Evolutionary conservation across 2,797 vertebrate species (phyloP).

Genomic region (Pantherophis alleghaniensis): DNA sequence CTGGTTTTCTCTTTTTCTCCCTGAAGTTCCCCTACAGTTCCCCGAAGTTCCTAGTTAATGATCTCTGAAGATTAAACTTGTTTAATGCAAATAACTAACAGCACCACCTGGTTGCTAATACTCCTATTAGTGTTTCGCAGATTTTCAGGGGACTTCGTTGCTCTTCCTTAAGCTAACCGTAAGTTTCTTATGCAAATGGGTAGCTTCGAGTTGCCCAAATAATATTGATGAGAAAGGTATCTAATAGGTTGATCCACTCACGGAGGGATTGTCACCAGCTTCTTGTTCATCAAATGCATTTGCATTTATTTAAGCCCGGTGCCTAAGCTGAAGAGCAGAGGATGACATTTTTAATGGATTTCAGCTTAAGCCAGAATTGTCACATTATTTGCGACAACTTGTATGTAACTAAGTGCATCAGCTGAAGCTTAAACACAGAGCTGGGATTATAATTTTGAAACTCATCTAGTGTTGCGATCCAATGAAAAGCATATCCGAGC

Average conservation of each 20-base stretch:
- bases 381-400: not conserved
- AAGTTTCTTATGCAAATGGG: not conserved
- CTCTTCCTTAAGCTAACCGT: not conserved
- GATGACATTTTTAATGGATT: not conserved
- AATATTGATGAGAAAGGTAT: not conserved
- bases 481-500: not conserved
- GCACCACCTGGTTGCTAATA: not conserved
- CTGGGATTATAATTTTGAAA: not conserved
- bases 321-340: not conserved
- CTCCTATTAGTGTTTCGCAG: not conserved
- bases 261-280: not conserved
- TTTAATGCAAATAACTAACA: conserved; percentile 7
- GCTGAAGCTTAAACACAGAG: not conserved
- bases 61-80: conserved; percentile 35
- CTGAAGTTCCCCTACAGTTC: conserved; percentile 5
- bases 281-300: not conserved
- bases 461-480: not conserved
- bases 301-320: not conserved
- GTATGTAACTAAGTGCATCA: not conserved
- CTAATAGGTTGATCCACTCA: not conserved
- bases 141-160: not conserved
- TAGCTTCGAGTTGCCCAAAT: not conserved
- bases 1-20: not conserved
- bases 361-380: not conserved
- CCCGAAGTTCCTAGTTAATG: not conserved